These are phyloP conservation scores for Rhagonycha fulva DNA, from an alignment of 2,888 invertebrate species.

Conservation along the genomic window DNA sequence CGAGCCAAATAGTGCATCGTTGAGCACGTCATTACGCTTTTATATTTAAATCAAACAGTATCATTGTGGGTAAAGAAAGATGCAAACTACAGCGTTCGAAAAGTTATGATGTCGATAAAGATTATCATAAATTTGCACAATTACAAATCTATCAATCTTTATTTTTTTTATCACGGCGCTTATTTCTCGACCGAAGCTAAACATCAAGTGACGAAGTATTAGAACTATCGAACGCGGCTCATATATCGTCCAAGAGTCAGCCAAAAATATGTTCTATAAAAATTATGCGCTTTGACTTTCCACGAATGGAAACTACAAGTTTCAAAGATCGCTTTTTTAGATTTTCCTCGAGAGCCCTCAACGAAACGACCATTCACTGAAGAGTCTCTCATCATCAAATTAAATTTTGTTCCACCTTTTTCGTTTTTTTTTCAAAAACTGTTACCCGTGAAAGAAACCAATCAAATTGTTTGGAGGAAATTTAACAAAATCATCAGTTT, in stretches of 20 bases:
- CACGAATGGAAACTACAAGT: too few species aligned
- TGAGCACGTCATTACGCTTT: slow-evolving; percentile 4
- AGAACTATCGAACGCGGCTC: background rate
- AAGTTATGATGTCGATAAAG: background rate
- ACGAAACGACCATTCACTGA: too few species aligned
- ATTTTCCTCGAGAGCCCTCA: too few species aligned
- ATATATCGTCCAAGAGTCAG: background rate
- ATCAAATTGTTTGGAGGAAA: background rate
- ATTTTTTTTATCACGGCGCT: background rate
- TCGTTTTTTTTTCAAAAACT: too few species aligned
- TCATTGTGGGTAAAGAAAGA: background rate
- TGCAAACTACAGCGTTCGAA: background rate
- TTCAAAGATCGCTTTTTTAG: too few species aligned
- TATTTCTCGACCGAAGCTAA: background rate
- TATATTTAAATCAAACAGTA: slow-evolving; percentile 6
- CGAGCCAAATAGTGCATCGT: slow-evolving; percentile 16
- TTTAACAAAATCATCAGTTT: too few species aligned
- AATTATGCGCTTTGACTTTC: background rate
- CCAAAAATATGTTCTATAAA: background rate
- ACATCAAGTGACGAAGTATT: background rate
- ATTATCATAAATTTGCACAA: background rate
- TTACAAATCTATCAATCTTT: background rate
- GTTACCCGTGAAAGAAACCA: background rate
- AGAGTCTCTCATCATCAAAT: too few species aligned
- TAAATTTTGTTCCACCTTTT: too few species aligned